A percentile compares a stretch with the other conserved stretches of the same genome.
These are phyloP conservation scores for Leptothorax acervorum DNA, from an alignment of 2,888 invertebrate species.

Conservation along the genomic window DNA sequence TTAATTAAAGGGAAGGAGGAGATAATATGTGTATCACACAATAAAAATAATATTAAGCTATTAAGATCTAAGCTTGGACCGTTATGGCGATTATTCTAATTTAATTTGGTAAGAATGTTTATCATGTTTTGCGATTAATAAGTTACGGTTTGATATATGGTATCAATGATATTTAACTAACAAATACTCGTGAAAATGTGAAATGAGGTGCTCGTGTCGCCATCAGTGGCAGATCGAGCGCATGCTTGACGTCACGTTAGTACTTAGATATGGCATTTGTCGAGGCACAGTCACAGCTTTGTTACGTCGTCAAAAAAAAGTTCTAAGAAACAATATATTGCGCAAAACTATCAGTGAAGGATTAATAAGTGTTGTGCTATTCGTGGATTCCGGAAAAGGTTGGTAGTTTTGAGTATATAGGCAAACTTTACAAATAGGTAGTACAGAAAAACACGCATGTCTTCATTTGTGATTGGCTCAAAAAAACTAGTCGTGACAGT, in stretches of 20 bases:
- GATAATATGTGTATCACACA: too few relatives aligned
- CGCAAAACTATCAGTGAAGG: neutral
- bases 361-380: neutral
- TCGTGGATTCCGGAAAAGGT: neutral
- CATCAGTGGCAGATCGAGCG: neutral
- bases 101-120: too few relatives aligned
- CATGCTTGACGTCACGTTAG: neutral
- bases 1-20: too few relatives aligned
- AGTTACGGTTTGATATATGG: too few relatives aligned
- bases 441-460: neutral
- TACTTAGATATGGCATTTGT: neutral
- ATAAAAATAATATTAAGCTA: too few relatives aligned
- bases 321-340: neutral
- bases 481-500: neutral
- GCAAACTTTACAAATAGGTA: neutral
- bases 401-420: slow-evolving; percentile 22
- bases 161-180: too few relatives aligned
- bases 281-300: neutral
- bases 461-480: neutral
- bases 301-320: neutral
- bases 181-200: too few relatives aligned
- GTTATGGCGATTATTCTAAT: too few relatives aligned
- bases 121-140: too few relatives aligned
- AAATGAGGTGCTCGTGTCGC: too few relatives aligned
- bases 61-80: too few relatives aligned